phyloP scores from a whole-genome alignment of 1,140 invertebrate genomes.

The Wiebesia pumilae region DNA sequence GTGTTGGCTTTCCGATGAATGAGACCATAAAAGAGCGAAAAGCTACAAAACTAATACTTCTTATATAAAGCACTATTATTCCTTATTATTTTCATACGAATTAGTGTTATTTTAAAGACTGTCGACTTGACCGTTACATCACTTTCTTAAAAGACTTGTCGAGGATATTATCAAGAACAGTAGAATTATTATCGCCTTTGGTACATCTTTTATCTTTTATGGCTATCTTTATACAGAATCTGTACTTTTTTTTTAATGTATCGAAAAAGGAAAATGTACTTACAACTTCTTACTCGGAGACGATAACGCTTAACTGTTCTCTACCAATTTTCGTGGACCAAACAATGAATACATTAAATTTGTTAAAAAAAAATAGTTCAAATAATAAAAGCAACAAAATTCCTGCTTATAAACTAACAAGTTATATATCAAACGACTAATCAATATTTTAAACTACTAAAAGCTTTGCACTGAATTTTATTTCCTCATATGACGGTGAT shows the following conservation, averaged over 20 bases:
- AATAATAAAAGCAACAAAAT: not conserved
- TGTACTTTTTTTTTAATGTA: not conserved
- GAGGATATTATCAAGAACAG: not conserved
- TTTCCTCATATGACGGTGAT: conserved; percentile 33
- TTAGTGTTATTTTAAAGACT: conserved; percentile 14
- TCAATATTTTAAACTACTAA: conserved; percentile 23
- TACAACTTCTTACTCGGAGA: conserved; percentile 29
- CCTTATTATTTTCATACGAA: conserved; percentile 19
- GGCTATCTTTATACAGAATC: not conserved
- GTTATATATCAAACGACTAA: conserved; percentile 20
- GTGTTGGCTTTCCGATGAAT: conserved; percentile 18
- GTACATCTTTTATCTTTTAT: not conserved
- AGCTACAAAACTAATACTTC: not conserved
- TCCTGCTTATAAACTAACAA: conserved; percentile 27
- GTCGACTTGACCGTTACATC: not conserved
- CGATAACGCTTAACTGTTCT: conserved; percentile 37
- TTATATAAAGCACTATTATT: conserved; percentile 23
- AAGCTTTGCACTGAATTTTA: conserved; percentile 31
- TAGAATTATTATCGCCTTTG: not conserved
- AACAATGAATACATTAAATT: conserved; percentile 27
- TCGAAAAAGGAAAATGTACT: conserved; percentile 46
- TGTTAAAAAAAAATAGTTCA: conserved; percentile 21
- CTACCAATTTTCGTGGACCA: conserved; percentile 27
- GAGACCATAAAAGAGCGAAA: conserved; percentile 19
- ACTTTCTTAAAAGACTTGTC: conserved; percentile 13